Evolutionary conservation across 2,888 invertebrate species (phyloP), one percentile per base, ranked within the genome.

Genomic region (Aspidapion aeneum): DNA sequence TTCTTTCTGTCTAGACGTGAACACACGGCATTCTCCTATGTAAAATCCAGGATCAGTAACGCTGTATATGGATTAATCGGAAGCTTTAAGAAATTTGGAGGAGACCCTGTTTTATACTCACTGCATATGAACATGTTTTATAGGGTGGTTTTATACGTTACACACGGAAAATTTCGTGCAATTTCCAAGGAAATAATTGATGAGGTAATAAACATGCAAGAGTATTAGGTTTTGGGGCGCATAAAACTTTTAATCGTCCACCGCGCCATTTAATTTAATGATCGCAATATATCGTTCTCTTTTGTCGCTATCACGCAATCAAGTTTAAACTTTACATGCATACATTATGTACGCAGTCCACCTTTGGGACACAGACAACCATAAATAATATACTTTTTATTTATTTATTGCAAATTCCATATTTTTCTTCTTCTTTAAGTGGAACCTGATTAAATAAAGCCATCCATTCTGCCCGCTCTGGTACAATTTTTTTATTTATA

Each of bases 181-280:
- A 19, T 52, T 52, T 52, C 52, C 18, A 52, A 52, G 17, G 52
- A 52, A 52, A 52, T 52, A 52, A 52, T 52, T 52, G 52, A 52
- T 52, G 52, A 52, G 52, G 52, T 52, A 52, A 52, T 52, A 52
- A 52, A 52, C 52, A 52, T 52, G 52, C 52, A 52, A 52, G 7
- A 52, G 52, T 52, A 52, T 52, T 52, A 52, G 52, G 52, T 52
- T 52, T 52, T 52, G 19, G 35, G 52, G 52, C 52, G 52, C 17
- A 52, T 52, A 52, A 52, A 52, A 52, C 52, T 52, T 52, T 52
- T 52, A 52, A 52, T 52, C 52, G 52, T 52, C 52, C 52, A 52
- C 52, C 52, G 52, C 18, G 52, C 19, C 52, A 52, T 52, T 52
- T 52, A 52, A 52, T 52, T 52, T 52, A 52, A 52, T 52, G 52